Evolutionary conservation across 2,888 invertebrate genomes (phyloP).

Genomic region (Chloromyia formosa): DNA sequence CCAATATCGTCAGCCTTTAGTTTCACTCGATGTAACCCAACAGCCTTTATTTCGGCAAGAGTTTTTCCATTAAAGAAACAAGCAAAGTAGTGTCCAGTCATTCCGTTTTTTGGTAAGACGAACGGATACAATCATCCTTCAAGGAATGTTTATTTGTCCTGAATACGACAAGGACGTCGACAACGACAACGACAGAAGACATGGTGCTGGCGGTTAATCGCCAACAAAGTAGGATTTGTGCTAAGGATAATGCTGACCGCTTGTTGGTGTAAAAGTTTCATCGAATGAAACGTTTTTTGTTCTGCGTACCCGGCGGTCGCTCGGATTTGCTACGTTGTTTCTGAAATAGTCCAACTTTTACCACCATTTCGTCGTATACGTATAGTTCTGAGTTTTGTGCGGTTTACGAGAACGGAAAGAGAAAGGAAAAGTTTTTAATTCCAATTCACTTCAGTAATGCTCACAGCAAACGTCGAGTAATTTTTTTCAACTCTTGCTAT

Average conservation of each 20-base stretch:
- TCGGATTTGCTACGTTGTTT: slow-evolving; percentile 13
- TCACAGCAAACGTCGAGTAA: neutral
- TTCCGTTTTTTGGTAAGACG: neutral
- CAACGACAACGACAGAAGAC: neutral
- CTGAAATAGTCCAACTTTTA: slow-evolving; percentile 2
- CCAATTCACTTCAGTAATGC: slow-evolving; percentile 1
- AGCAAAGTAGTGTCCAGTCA: slow-evolving; percentile 10
- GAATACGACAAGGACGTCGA: slow-evolving; percentile 15
- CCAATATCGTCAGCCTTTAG: slow-evolving; percentile 19
- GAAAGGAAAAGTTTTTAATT: slow-evolving; percentile 3
- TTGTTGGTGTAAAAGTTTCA: slow-evolving; percentile 33
- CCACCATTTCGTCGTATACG: neutral
- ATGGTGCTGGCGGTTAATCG: slow-evolving; percentile 31
- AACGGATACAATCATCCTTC: neutral
- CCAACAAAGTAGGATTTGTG: slow-evolving; percentile 32
- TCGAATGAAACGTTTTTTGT: slow-evolving; percentile 8
- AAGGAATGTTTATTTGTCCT: slow-evolving; percentile 18
- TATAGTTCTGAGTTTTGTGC: neutral
- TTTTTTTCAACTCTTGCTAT: slow-evolving; percentile 2
- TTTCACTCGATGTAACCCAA: neutral
- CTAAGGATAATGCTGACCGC: slow-evolving; percentile 25
- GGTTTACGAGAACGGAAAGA: neutral
- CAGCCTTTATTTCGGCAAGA: slow-evolving; percentile 14
- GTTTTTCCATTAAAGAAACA: slow-evolving; percentile 6
- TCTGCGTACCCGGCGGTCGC: neutral